These are phyloP conservation scores for Chrysochloris asiatica DNA, from an alignment of 2,113 vertebrate species.

Conservation along the genomic window DNA sequence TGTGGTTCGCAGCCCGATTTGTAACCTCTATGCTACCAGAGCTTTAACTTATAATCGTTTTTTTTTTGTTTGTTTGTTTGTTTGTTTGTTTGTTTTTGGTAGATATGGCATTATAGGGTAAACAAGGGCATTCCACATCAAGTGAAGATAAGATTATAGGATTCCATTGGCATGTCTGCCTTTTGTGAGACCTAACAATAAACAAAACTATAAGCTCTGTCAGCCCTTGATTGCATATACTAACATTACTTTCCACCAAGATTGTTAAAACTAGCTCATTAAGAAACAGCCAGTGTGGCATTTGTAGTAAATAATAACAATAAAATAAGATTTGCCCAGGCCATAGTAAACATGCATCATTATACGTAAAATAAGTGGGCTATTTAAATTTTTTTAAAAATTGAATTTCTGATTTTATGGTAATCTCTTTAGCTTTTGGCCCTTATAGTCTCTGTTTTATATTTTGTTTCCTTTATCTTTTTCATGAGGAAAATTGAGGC, in stretches of 20 bases:
- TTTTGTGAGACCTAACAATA: neutral
- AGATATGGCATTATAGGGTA: no score
- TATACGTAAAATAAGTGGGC: neutral
- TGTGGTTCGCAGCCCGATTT: no score
- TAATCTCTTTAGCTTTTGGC: neutral
- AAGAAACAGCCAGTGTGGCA: neutral
- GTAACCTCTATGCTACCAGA: no score
- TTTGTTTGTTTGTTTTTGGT: no score
- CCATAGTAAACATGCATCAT: neutral
- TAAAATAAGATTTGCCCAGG: neutral
- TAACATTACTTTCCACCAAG: neutral
- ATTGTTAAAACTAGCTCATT: neutral
- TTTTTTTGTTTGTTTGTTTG: no score
- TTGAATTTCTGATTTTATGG: no score
- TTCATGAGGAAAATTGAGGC: neutral
- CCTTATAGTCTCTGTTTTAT: neutral
- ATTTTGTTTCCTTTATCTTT: neutral
- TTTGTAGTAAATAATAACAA: constrained; percentile 17
- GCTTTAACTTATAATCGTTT: no score
- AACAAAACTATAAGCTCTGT: neutral
- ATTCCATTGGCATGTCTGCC: neutral
- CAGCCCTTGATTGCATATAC: neutral
- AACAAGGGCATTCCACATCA: no score
- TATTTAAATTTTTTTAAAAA: neutral
- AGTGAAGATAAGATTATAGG: no score